These are phyloP conservation scores for Coracopsis vasa DNA, from an alignment of 2,113 vertebrate species.

Conservation along the genomic window DNA sequence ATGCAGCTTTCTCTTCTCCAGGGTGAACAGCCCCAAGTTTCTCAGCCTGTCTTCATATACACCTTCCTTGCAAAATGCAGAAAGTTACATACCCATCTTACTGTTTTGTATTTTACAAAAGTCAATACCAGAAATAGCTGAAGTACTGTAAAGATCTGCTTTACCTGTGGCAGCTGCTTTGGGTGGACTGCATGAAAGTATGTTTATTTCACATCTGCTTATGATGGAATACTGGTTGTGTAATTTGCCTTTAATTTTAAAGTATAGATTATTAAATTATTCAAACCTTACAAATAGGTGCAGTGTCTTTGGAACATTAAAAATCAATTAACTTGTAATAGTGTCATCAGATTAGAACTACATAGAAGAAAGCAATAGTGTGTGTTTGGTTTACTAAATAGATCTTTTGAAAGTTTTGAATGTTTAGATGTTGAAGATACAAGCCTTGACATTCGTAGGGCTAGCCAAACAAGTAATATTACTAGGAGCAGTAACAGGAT, in stretches of 20 bases:
- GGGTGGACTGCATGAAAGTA: not conserved
- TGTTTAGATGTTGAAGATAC: not conserved
- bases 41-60: too few species aligned
- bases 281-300: not conserved
- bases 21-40: not conserved
- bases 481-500: not conserved
- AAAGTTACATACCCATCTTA: not conserved
- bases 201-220: not conserved
- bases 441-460: not conserved
- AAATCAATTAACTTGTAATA: not conserved
- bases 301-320: not conserved
- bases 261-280: not conserved
- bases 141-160: not conserved
- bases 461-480: not conserved
- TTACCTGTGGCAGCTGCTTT: not conserved
- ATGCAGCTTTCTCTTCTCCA: fast-evolving
- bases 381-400: not conserved
- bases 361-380: not conserved
- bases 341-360: not conserved
- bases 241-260: not conserved
- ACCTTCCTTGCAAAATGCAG: not conserved
- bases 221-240: not conserved
- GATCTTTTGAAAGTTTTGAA: not conserved
- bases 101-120: not conserved
- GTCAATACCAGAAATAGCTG: not conserved